Evolutionary conservation across 1,140 invertebrate genomes (phyloP).

Genomic region (Nasonia longicornis): DNA sequence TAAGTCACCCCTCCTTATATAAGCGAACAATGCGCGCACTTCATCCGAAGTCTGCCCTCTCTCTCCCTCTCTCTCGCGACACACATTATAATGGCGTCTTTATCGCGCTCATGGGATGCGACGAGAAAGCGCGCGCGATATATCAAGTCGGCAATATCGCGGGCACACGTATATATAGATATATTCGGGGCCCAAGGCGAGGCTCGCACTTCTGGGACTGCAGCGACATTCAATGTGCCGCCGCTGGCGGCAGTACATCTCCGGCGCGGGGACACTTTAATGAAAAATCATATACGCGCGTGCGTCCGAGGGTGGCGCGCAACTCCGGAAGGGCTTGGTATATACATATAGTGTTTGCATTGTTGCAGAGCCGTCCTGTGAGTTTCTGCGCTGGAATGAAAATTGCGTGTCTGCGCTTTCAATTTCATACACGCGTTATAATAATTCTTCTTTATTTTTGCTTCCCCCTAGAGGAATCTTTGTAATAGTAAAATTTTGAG

Average conservation of each 20-base stretch:
- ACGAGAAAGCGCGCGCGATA: slow-evolving; percentile 22
- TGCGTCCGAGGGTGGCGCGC: background rate
- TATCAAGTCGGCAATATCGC: slow-evolving; percentile 37
- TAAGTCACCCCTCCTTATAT: background rate
- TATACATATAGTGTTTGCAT: background rate
- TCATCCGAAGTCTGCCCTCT: background rate
- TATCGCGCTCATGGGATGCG: slow-evolving; percentile 44
- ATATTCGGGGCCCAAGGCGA: background rate
- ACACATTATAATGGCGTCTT: slow-evolving; percentile 43
- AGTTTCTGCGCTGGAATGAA: background rate
- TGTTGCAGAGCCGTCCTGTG: background rate
- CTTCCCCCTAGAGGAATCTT: too few relatives aligned
- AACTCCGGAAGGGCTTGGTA: background rate
- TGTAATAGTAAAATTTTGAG: too few relatives aligned
- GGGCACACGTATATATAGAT: background rate
- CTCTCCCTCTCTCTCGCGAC: background rate
- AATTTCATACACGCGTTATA: background rate
- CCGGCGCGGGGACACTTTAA: slow-evolving; percentile 36
- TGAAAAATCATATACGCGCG: slow-evolving; percentile 38
- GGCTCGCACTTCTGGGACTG: slow-evolving; percentile 36
- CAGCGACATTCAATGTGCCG: slow-evolving; percentile 32
- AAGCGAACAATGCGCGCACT: background rate
- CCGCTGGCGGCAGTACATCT: slow-evolving; percentile 22
- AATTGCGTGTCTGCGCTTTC: slow-evolving; percentile 12
- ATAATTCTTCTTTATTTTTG: background rate